Evolutionary conservation across 2,113 vertebrate species (phyloP), one percentile per base, ranked within the genome.

Genomic region (Vidua macroura): DNA sequence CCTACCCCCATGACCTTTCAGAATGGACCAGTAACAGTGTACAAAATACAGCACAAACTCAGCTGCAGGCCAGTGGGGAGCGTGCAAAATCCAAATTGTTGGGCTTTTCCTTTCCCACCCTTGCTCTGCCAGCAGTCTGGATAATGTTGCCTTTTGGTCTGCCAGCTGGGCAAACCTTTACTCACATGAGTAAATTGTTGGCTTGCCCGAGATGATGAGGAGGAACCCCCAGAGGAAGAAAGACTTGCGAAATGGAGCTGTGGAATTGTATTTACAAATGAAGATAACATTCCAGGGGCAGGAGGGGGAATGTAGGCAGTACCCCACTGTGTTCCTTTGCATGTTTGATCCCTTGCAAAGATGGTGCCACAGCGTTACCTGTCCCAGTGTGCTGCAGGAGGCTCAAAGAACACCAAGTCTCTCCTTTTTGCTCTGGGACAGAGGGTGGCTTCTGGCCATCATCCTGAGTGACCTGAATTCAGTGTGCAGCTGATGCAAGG

Each of bases 231-330:
- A 18, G 23, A 41, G 52, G 68, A 56, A 7, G 13, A 13, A 73
- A 24, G 9, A 5, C 35, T 35, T 59, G 35, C 51, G 55, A 21
- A 13, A 27, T 23, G 15, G 37, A 72, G 31, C 24, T 15, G 7
- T 56, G 53, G 35, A 62, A 48, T 6, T 37, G 19, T 13, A 48
- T 7, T 60, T 52, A 17, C 2, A 39, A 28, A 11, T 31, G 31
- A 15, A 58, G 15, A 49, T 30, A 41, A 27, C 2, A 2, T 4
- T 10, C 13, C 3, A 7, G 20, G 9, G 22, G 8, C 3, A 4
- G 33, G 19, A 59, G 13, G 15, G 39, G 9, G 28, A 33, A 39
- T 23, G 9, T 3, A 13, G 20, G 30, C 25, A 30, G 4, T 7
- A 58, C 4, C 7, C 27, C 12, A 3, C 14, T 5, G 2, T 18